Conservation (phyloP, 2,888 invertebrate species). For the Branchinecta sandiegonensis region DNA sequence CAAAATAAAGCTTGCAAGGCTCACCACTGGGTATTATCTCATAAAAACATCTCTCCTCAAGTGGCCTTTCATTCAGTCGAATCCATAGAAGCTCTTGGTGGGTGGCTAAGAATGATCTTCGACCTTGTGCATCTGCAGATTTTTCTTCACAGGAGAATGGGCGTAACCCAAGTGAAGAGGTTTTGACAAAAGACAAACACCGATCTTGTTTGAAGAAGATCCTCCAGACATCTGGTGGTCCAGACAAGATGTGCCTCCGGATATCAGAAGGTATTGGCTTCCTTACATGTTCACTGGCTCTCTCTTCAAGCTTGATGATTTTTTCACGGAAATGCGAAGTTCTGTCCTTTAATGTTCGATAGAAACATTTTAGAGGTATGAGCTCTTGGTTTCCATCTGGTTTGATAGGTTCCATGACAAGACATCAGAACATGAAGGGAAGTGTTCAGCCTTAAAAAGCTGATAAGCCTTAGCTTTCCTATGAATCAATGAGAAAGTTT, state of each 20-base stretch:
- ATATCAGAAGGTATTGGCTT: conserved; percentile 19
- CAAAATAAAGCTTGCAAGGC: conserved; percentile 44
- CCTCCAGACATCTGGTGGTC: conserved; percentile 34
- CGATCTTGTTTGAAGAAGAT: conserved; percentile 36
- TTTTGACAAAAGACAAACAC: conserved; percentile 32
- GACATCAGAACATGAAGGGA: no score
- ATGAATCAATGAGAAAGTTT: no score
- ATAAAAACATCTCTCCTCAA: conserved; percentile 34
- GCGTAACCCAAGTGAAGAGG: conserved; percentile 31
- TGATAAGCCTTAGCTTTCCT: no score
- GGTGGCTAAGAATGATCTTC: conserved; percentile 35
- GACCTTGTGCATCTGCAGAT: conserved; percentile 29
- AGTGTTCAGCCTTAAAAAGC: no score
- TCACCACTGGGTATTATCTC: conserved; percentile 39
- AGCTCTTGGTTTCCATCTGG: no score
- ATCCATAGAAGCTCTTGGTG: conserved; percentile 38
- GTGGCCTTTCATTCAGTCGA: conserved; percentile 30
- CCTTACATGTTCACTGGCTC: no score
- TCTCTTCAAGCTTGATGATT: no score
- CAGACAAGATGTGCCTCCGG: conserved; percentile 28
- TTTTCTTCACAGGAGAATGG: conserved; percentile 36
- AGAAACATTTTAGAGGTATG: no score
- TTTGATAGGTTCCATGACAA: no score
- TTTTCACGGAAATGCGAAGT: no score
- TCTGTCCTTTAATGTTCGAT: no score